Evolutionary conservation across 2,888 invertebrate species (phyloP), one percentile per base, ranked within the genome.

Genomic region (Aphodius sticticus): DNA sequence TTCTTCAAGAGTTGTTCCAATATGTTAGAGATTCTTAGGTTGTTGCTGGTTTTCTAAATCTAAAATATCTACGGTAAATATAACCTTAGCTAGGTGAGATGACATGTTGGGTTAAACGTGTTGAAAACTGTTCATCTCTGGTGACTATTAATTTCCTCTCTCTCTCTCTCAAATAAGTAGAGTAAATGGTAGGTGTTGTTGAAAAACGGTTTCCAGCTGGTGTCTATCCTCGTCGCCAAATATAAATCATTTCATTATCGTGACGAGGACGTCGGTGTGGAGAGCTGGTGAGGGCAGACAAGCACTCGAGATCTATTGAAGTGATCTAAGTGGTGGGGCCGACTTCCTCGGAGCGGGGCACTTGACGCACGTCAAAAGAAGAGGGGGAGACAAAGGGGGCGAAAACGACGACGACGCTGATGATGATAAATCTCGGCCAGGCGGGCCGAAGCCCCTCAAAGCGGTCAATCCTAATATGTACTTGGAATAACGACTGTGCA

Each of bases 381-480:
- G 35, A 37, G 35, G 69, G 69, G 35, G 69, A 36, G 7, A 53
- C 15, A 38, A 26, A 9, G 14, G 53, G 16, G 16, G 72, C 12
- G 71, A 77, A 26, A 71, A 36, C 38, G 16, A 71, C 26, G 77
- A 16, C 35, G 77, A 53, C 71, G 72, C 69, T 69, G 16, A 69
- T 36, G 69, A 75, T 75, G 74, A 78, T 75, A 78, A 78, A 78
- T 78, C 78, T 78, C 75, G 70, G 69, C 75, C 74, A 77, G 38
- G 75, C 53, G 9, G 12, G 53, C 53, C 53, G 9, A 53, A 53
- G 12, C 7, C 53, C 12, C 53, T 53, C 53, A 53, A 53, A 9
- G 53, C 53, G 53, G 53, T 12, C 77, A 69, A 53, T 76, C 70
- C 79, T 79, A 81, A 81, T 81, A 81, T 81, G 81, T 81, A 81